phyloP scores from a whole-genome alignment of 2,113 vertebrate species.

The Amblyornis subalaris region DNA sequence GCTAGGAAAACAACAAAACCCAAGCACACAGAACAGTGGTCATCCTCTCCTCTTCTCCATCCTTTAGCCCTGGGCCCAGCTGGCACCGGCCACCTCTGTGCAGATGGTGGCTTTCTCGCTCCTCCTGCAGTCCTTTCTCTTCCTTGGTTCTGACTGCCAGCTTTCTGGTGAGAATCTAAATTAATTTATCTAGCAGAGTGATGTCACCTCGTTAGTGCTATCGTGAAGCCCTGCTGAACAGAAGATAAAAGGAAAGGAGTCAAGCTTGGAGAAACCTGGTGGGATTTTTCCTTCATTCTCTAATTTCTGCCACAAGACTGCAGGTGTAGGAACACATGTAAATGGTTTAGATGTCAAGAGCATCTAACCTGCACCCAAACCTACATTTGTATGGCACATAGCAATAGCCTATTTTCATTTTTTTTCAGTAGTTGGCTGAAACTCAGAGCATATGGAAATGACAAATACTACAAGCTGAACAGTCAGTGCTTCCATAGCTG shows the following conservation, averaged over 20 bases:
- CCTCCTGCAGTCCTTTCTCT: conserved; percentile 45
- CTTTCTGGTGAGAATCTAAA: conserved; percentile 64
- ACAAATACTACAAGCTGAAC: neutral
- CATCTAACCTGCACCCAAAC: neutral
- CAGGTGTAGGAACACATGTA: neutral
- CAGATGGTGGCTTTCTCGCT: conserved; percentile 70
- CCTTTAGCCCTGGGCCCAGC: neutral
- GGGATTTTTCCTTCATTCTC: neutral
- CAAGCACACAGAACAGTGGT: neutral
- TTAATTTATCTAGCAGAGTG: conserved; percentile 46
- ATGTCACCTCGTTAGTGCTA: neutral
- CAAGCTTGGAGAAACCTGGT: neutral
- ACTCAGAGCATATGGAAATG: neutral
- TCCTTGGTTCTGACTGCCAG: conserved; percentile 47
- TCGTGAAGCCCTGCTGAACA: neutral
- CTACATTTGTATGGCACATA: neutral
- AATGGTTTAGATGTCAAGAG: neutral
- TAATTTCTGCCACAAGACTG: neutral
- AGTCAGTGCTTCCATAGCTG: neutral
- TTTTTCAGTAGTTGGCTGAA: neutral
- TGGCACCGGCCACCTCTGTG: conserved; percentile 51
- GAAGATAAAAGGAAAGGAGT: neutral
- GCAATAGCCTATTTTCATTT: neutral
- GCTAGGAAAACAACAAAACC: conserved; percentile 16
- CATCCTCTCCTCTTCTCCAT: neutral